Base-by-base conservation (phyloP, 2,888 invertebrate genomes). In the Ceramica pisi region DNA sequence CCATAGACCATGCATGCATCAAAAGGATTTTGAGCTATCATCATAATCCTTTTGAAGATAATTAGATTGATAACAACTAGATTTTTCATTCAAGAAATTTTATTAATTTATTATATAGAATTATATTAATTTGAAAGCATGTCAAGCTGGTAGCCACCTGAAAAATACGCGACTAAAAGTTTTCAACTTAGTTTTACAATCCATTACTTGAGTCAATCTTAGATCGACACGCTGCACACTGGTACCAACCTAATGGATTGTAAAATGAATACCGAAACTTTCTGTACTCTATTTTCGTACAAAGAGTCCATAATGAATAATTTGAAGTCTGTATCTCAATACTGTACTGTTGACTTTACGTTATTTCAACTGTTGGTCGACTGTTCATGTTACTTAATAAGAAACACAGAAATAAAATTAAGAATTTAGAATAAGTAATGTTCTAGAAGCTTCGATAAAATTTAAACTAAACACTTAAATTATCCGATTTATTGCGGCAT, bases 211-310 rank as follows among this genome's bases (percentile, higher is more conserved):
- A 75, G 16, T 64, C 68, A 69, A 71, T 67, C 41, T 35, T 60
- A 46, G 16, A 66, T 48, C 31, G 31, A 31, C 31, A 67, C 61
- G 59, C 53, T 64, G 26, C 31, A 67, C 61, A 56, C 53, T 64
- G 26, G 53, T 51, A 57, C 55, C 26, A 44, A 77, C 31, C 66
- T 61, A 71, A 82, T 80, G 73, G 61, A 71, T 71, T 73, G 66
- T 67, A 53, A 67, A 80, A 71, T 59, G 41, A 64, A 57, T 63
- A 48, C 50, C 50, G 23, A 82, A 75, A 79, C 65, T 79, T 76
- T 68, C 60, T 53, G 67, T 67, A 59, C 31, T 31, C 31, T 31
- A 31, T 31, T 6, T 31, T 31, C 31, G 31, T 31, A 3, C 5
- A 31, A 31, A 31, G 31, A 31, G 31, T 5, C 31, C 31, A 31